Conservation (phyloP, 2,888 invertebrate genomes). For the Caenorhabditis uteleia region DNA sequence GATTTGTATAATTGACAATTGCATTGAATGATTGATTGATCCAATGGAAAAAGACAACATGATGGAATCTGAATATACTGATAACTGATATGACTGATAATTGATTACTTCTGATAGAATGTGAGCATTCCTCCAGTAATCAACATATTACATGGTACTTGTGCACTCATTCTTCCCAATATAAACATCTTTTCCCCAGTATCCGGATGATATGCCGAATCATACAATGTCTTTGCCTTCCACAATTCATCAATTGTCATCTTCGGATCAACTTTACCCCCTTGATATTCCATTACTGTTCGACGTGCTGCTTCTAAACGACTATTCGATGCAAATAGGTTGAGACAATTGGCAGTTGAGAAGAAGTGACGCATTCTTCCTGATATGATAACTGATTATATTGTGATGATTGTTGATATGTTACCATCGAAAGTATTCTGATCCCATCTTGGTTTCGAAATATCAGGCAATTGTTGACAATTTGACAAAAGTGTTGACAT, state of each 20-base stretch:
- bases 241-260: conserved; percentile 84
- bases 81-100: too few species aligned
- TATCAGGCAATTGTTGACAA: conserved; percentile 31
- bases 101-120: conserved; percentile 77
- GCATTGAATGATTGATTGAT: conserved; percentile 80
- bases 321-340: conserved; percentile 78
- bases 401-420: background rate
- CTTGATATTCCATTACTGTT: conserved; percentile 81
- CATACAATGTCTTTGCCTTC: conserved; percentile 88
- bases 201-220: conserved; percentile 97
- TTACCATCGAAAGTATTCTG: conserved; percentile 73
- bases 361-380: conserved; percentile 91
- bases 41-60: conserved; percentile 97
- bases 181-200: conserved; percentile 92
- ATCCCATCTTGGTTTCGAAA: conserved; percentile 81
- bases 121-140: conserved; percentile 96
- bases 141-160: conserved; percentile 91
- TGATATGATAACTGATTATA: conserved; percentile 33
- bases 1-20: conserved; percentile 95
- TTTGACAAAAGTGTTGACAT: conserved; percentile 17
- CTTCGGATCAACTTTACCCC: conserved; percentile 73
- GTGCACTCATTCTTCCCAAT: conserved; percentile 94
- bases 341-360: conserved; percentile 88
- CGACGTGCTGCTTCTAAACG: conserved; percentile 82
- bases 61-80: conserved; percentile 78